Percentiles rank a stretch among this genome's conserved stretches.
Evolutionary conservation across 2,888 invertebrate genomes (phyloP).

Genomic region (Lasioglossum vierecki): DNA sequence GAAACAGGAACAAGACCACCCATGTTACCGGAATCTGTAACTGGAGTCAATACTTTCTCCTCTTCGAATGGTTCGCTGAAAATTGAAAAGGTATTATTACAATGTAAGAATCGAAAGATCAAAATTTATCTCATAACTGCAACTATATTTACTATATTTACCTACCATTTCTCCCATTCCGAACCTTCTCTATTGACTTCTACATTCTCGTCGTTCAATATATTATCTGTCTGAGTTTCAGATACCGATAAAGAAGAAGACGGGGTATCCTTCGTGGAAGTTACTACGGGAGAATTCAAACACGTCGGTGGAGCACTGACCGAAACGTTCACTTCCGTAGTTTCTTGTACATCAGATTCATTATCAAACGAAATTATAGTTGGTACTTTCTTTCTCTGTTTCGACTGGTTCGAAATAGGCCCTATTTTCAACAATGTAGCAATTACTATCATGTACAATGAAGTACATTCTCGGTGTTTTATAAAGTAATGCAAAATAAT

Average conservation of each 20-base stretch:
- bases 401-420: constrained; percentile 77
- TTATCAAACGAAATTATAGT: constrained; percentile 90
- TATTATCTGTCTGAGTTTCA: constrained; percentile 57
- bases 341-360: constrained; percentile 83
- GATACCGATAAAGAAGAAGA: constrained; percentile 77
- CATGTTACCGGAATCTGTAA: constrained; percentile 79
- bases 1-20: constrained; percentile 81
- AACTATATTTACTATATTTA: neutral
- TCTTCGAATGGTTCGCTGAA: constrained; percentile 70
- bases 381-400: constrained; percentile 86
- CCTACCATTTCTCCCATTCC: constrained; percentile 74
- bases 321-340: constrained; percentile 80
- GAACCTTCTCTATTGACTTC: constrained; percentile 30
- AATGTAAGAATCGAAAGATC: neutral
- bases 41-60: constrained; percentile 80
- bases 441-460: neutral
- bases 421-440: constrained; percentile 50
- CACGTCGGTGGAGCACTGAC: constrained; percentile 88
- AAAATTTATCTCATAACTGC: neutral
- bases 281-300: constrained; percentile 86
- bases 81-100: constrained; percentile 14
- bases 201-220: constrained; percentile 57
- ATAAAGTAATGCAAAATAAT: too few species aligned
- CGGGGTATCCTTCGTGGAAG: constrained; percentile 77
- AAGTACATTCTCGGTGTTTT: too few species aligned